Percentiles rank a stretch among this genome's conserved stretches.
Conservation (phyloP, 2,797 vertebrate genomes). For the Oryzias sinensis region DNA sequence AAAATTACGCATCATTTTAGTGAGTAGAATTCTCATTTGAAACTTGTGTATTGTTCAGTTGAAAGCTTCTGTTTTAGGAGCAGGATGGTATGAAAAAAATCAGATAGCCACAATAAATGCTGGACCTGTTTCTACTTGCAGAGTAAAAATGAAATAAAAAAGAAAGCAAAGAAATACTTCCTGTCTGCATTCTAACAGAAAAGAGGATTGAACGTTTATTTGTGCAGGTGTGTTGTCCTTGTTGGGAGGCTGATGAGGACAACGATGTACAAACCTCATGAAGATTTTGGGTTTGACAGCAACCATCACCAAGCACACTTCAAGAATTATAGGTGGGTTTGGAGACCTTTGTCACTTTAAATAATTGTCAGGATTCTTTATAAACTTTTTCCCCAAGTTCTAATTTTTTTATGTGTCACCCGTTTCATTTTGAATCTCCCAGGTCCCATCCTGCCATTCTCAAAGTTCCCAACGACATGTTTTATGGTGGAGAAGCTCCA, state of each 20-base stretch:
- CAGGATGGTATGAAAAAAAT: too few species aligned
- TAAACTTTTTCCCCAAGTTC: too few species aligned
- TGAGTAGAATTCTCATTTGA: too few species aligned
- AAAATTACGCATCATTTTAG: too few species aligned
- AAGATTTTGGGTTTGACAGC: constrained; percentile 58
- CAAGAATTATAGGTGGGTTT: constrained; percentile 87
- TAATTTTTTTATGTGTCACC: too few species aligned
- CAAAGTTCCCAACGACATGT: constrained; percentile 81
- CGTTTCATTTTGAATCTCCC: too few species aligned
- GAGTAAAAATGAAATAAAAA: not conserved
- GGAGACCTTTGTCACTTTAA: not conserved
- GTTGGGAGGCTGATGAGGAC: constrained; percentile 84
- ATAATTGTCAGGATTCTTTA: too few species aligned
- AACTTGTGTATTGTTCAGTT: too few species aligned
- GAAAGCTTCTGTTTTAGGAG: too few species aligned
- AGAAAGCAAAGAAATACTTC: too few species aligned
- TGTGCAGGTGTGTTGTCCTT: constrained; percentile 80
- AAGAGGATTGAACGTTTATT: not conserved
- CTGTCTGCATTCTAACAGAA: not conserved
- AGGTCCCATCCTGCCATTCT: constrained; percentile 86
- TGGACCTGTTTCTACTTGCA: too few species aligned
- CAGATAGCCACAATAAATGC: too few species aligned
- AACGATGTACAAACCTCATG: constrained; percentile 69
- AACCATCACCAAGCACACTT: constrained; percentile 85
- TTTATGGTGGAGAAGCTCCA: constrained; percentile 86